Evolutionary conservation across 2,888 invertebrate genomes (phyloP), one percentile per base, ranked within the genome.

Genomic region (Carpatolechia fugitivella): DNA sequence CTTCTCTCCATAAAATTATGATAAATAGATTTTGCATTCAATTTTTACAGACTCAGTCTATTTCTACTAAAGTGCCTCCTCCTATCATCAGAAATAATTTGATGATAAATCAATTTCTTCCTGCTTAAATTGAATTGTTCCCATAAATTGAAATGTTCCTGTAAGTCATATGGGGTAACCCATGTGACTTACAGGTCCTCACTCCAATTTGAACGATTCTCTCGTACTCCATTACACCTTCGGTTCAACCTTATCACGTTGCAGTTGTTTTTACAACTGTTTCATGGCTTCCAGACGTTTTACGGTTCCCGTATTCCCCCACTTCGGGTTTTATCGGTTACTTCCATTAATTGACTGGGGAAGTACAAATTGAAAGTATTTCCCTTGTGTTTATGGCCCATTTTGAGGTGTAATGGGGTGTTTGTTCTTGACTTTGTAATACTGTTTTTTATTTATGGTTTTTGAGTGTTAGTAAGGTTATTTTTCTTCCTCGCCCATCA

Each of bases 231-330:
- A 20, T n/a, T 44, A 24, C 20, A 20, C 44, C 18, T 40, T 14
- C 1, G 8, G 18, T 8, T 14, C 66, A 73, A 74, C 66, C 70
- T 65, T 65, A 61, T 60, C 68, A 65, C 69, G 66, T 65, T 66
- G 66, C 68, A 60, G 58, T 62, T 57, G 61, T 60, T 74, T 75
- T 76, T 76, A 76, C 70, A 61, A 65, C 61, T 61, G 58, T 76
- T 74, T 73, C 69, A 72, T 74, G 69, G 68, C 68, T 68, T 65
- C 61, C 55, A 38, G 54, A 56, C 54, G 50, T 18, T 56, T 55
- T 54, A 48, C 31, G 54, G 30, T 56, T 44, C 54, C 55, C 54
- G 41, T 55, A 57, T 55, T 51, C 52, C 57, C n/a, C 55, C 54
- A 40, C 47, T 55, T 56, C 54, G 24, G 46, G 52, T 60, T 62